A percentile compares a stretch with the other conserved stretches of the same genome.
Conservation (phyloP, 1,140 invertebrate genomes). For the Drosophila pseudoobscura region DNA sequence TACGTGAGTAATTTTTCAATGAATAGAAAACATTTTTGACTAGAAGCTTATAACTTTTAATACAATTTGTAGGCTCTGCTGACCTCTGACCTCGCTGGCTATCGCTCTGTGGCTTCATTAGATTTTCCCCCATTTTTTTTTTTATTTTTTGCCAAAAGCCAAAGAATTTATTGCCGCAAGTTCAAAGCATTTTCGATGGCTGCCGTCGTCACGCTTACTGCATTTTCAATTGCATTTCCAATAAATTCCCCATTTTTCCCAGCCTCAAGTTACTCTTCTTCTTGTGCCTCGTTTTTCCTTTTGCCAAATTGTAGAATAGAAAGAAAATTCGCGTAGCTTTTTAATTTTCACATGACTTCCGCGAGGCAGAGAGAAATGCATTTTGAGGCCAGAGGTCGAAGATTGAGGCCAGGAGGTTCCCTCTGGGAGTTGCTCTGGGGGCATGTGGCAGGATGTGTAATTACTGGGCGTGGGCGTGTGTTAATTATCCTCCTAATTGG, state of each 20-base stretch:
- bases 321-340: conserved; percentile 34
- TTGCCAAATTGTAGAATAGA: conserved; percentile 41
- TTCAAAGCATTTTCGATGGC: conserved; percentile 60
- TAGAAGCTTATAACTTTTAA: conserved; percentile 26
- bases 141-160: conserved; percentile 43
- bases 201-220: conserved; percentile 51
- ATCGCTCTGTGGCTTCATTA: conserved; percentile 52
- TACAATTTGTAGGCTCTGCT: conserved; percentile 68
- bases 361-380: conserved; percentile 39
- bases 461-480: conserved; percentile 31
- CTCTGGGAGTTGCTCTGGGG: background rate
- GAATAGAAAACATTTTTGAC: conserved; percentile 42
- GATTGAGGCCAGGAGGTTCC: conserved; percentile 16
- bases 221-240: conserved; percentile 76
- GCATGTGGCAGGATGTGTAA: conserved; percentile 33
- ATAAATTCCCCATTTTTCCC: conserved; percentile 46
- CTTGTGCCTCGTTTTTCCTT: conserved; percentile 1
- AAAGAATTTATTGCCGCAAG: conserved; percentile 74
- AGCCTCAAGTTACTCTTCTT: conserved; percentile 26
- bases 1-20: conserved; percentile 72
- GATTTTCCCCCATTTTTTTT: conserved; percentile 37
- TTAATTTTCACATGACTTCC: conserved; percentile 65
- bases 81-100: background rate
- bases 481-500: conserved; percentile 51
- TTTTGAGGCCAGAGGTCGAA: conserved; percentile 20